Evolutionary conservation across 2,888 invertebrate genomes (phyloP).

Genomic region (Elysia crispata): DNA sequence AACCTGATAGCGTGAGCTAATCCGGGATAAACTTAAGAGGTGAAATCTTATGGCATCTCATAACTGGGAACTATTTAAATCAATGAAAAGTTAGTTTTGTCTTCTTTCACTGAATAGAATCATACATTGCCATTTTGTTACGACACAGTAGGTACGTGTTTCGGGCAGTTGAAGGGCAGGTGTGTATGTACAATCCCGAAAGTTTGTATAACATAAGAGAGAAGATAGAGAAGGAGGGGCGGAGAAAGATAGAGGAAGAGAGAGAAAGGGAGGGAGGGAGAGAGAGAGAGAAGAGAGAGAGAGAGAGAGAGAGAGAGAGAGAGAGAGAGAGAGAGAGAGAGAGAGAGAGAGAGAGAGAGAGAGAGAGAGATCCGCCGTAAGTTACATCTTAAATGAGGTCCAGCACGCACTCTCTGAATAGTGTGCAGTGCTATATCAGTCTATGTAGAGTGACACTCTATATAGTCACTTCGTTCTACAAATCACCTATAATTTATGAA

Average conservation of each 20-base stretch:
- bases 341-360: conserved; percentile 26
- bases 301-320: neutral
- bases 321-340: conserved; percentile 22
- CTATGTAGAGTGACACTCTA: too few relatives aligned
- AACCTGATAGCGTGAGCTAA: too few relatives aligned
- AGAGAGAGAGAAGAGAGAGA: conserved; percentile 26
- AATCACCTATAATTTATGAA: too few relatives aligned
- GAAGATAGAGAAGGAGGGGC: neutral
- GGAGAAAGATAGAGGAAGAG: conserved; percentile 28
- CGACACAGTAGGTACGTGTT: neutral
- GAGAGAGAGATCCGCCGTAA: neutral
- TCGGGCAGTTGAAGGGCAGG: too few relatives aligned
- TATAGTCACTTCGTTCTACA: too few relatives aligned
- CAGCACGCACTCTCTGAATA: neutral
- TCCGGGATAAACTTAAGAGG: too few relatives aligned
- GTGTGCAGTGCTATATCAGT: neutral
- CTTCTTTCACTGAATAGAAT: conserved; percentile 55
- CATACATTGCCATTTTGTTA: conserved; percentile 65
- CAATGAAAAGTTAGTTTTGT: neutral
- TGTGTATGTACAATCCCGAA: too few relatives aligned
- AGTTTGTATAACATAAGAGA: neutral
- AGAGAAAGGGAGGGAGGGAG: conserved; percentile 27
- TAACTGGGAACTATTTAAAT: neutral
- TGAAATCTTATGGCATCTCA: neutral
- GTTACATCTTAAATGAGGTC: neutral